Evolutionary conservation across 2,113 vertebrate species (phyloP).

Genomic region (Zosterops japonicus): DNA sequence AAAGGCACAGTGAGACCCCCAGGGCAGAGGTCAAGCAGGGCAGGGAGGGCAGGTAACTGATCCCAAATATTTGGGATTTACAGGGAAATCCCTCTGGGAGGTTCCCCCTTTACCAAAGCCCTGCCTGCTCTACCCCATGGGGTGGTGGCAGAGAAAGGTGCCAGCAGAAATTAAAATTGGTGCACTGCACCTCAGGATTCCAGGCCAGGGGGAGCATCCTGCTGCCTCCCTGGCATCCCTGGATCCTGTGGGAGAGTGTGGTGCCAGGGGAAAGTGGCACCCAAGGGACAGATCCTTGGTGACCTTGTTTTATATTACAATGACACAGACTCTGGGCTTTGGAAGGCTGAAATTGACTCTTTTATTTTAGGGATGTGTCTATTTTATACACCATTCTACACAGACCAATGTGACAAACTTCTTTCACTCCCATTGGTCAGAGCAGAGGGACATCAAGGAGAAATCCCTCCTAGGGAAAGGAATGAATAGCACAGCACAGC

Average conservation of each 20-base stretch:
- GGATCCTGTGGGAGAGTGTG: accelerated
- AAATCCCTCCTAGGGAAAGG: too few species aligned
- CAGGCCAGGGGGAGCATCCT: accelerated
- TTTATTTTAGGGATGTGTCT: too few species aligned
- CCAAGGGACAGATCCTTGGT: accelerated
- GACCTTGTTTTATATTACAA: too few species aligned
- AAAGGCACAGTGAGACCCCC: neutral
- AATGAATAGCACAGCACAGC: too few species aligned
- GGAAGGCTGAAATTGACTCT: too few species aligned
- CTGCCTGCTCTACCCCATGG: neutral
- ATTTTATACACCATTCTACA: too few species aligned
- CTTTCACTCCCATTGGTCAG: too few species aligned
- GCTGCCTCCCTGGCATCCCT: neutral
- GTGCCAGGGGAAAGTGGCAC: neutral
- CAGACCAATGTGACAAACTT: too few species aligned
- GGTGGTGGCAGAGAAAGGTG: accelerated
- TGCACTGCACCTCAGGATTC: accelerated
- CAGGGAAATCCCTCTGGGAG: accelerated
- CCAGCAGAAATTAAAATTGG: accelerated
- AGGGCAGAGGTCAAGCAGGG: neutral
- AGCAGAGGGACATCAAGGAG: too few species aligned
- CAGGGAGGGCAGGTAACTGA: neutral
- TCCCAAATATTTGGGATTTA: accelerated
- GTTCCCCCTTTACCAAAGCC: too few species aligned
- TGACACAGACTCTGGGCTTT: too few species aligned